Percentiles rank a stretch among this genome's conserved stretches.
Conservation (phyloP, 1,140 invertebrate genomes). For the Cydia amplana region DNA sequence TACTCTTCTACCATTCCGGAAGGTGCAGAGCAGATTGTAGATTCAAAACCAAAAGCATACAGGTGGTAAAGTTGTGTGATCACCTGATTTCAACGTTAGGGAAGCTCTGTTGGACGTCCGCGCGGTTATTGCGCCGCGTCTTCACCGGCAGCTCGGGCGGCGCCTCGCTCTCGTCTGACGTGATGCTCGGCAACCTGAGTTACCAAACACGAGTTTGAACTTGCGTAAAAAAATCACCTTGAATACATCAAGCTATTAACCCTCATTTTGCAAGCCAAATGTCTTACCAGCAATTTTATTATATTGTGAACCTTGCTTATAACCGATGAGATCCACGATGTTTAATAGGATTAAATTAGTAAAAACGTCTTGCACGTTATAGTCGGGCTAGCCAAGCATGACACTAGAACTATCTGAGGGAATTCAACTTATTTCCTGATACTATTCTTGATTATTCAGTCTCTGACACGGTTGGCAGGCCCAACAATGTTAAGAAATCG, state of each 20-base stretch:
- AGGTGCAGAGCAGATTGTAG: too few species aligned
- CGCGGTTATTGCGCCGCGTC: constrained; percentile 68
- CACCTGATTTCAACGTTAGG: constrained; percentile 74
- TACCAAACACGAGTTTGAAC: constrained; percentile 11
- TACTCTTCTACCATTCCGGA: too few species aligned
- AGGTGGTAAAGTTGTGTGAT: not conserved
- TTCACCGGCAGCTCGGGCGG: constrained; percentile 77
- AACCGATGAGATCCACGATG: not conserved
- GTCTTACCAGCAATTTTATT: not conserved
- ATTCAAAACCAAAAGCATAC: too few species aligned
- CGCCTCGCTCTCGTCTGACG: constrained; percentile 71
- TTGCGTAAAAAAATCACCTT: constrained; percentile 25
- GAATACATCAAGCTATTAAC: not conserved
- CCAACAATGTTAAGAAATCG: constrained; percentile 14
- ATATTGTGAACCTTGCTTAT: not conserved
- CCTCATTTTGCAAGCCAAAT: constrained; percentile 19
- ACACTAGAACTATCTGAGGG: not conserved
- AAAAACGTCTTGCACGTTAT: not conserved
- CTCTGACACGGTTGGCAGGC: not conserved
- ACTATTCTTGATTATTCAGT: not conserved
- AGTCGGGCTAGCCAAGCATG: not conserved
- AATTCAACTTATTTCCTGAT: not conserved
- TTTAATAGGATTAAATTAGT: not conserved
- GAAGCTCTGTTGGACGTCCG: constrained; percentile 72
- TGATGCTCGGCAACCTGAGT: constrained; percentile 65